These are phyloP conservation scores for Enteromius fasciolatus DNA, from an alignment of 2,797 vertebrate genomes.

Conservation along the genomic window DNA sequence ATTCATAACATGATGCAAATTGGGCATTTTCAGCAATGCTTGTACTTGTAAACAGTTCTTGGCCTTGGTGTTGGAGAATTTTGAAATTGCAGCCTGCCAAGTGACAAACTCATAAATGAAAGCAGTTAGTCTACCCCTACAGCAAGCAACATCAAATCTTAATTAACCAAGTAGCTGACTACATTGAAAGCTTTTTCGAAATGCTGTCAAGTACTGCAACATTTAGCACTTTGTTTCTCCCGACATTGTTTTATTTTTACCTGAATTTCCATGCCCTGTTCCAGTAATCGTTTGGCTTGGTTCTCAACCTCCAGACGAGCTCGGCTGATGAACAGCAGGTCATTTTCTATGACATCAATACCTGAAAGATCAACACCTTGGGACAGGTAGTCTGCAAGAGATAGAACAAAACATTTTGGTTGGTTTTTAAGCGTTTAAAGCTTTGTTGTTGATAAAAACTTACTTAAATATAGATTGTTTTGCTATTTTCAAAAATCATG, in stretches of 20 bases:
- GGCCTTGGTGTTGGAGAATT: neutral
- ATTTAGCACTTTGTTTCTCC: neutral
- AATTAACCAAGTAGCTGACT: too few species aligned
- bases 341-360: slow-evolving; percentile 95
- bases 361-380: slow-evolving; percentile 95
- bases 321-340: slow-evolving; percentile 93
- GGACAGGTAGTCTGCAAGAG: slow-evolving; percentile 89
- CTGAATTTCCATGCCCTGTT: slow-evolving; percentile 97
- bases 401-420: neutral
- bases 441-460: neutral
- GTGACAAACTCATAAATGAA: slow-evolving; percentile 3
- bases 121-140: neutral
- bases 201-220: neutral
- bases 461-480: neutral
- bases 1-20: neutral
- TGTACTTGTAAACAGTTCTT: neutral
- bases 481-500: too few species aligned
- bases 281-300: slow-evolving; percentile 93
- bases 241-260: slow-evolving; percentile 71
- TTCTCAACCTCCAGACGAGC: slow-evolving; percentile 96
- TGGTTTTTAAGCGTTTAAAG: neutral
- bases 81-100: neutral
- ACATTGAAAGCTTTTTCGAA: too few species aligned
- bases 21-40: neutral
- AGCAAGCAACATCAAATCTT: neutral